Base-by-base conservation (phyloP, 2,113 vertebrate species). In the Calidris pygmaea region DNA sequence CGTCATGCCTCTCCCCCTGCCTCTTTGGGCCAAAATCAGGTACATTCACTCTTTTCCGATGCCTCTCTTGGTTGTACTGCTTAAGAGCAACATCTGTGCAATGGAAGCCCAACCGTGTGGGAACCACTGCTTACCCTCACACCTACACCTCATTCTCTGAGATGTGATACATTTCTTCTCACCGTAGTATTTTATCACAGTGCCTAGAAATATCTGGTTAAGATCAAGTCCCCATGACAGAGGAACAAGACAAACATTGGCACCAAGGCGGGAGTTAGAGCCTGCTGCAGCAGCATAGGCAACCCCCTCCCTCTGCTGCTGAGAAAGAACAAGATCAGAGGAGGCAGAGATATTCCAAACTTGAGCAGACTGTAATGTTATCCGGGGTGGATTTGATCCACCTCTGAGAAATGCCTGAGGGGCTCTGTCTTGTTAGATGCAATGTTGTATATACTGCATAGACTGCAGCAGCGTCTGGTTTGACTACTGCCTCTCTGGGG, bases 91-190 rank as follows among this genome's bases (percentile, higher is more conserved):
- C 11, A 48, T 23, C 48, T 48, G 47, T 48, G 48, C 48, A 48
- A 48, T 12, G 48, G 48, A 23, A 48, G 11, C 48, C 48, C 48
- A 48, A 48, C 22, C 11, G 23, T 23, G 48, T 48, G 48, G 22
- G 53, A 87, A 9, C 22, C 32, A 29, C 10, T 74, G 32, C n/a
- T 55, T 55, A 13, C 52, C 20, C 9, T 82, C 9, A 34, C 10
- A 59, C 21, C 8, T 53, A 23, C 29, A 45, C 26, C 9, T 1
- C 0, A 0, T 53, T 82, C n/a, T 75, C 71, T 39, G 30, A 48
- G 26, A 82, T 32, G 18, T 32, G 41, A 20, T 9, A 24, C 9
- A 9, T 53, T 73, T 79, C 27, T 72, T 52, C 39, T 73, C 37
- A 62, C 13, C 4, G 7, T 8, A 39, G 27, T 52, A 22, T 85